phyloP scores from a whole-genome alignment of 2,888 invertebrate genomes.

The Melolontha melolontha region DNA sequence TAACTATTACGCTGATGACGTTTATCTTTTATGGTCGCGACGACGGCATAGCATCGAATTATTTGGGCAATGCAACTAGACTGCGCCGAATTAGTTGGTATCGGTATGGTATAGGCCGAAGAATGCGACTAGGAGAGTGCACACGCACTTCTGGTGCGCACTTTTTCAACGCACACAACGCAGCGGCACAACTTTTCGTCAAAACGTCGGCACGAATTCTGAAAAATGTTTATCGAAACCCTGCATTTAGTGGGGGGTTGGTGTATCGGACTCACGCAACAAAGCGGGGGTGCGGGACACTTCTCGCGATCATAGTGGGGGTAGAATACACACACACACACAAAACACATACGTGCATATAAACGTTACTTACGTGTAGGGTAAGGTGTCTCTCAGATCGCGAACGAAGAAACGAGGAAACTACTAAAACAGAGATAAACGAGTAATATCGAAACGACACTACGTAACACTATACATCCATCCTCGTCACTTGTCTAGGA shows the following conservation, averaged over 20 bases:
- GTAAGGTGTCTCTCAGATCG: conserved; percentile 53
- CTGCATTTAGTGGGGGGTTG: conserved; percentile 60
- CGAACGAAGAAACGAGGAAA: conserved; percentile 37
- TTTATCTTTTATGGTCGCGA: conserved; percentile 3
- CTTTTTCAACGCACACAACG: conserved; percentile 20
- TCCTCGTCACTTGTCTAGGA: conserved; percentile 16
- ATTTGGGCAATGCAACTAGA: conserved; percentile 48
- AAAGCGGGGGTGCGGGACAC: conserved; percentile 58
- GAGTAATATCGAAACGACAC: conserved; percentile 14
- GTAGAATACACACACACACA: conserved; percentile 48
- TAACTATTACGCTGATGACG: neutral
- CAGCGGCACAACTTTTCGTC: conserved; percentile 60
- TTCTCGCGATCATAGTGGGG: conserved; percentile 48
- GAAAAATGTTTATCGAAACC: conserved; percentile 63
- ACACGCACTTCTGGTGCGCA: conserved; percentile 18
- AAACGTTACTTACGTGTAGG: conserved; percentile 47
- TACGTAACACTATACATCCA: conserved; percentile 2
- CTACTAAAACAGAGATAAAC: conserved; percentile 27
- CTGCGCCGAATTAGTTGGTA: conserved; percentile 41
- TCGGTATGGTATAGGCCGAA: neutral
- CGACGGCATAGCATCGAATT: conserved; percentile 20
- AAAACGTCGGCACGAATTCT: conserved; percentile 65
- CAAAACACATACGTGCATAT: conserved; percentile 16
- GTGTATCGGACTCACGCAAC: conserved; percentile 59
- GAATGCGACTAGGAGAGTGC: conserved; percentile 7